phyloP scores from a whole-genome alignment of 2,797 vertebrate genomes.

The Sarcophilus harrisii region DNA sequence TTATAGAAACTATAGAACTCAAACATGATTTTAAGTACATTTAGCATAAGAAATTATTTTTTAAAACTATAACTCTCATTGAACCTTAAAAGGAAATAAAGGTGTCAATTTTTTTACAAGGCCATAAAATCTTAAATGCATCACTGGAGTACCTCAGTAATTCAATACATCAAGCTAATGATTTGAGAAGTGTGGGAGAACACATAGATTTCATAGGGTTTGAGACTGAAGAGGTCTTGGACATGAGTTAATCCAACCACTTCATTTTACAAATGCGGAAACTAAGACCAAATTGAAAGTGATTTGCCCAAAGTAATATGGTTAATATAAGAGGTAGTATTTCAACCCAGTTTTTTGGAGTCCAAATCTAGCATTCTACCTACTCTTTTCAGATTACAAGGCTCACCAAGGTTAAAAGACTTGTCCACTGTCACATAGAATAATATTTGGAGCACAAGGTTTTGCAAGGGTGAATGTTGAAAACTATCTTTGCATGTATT shows the following conservation, averaged over 20 bases:
- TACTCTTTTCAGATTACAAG: not conserved
- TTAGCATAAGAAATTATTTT: slow-evolving; percentile 62
- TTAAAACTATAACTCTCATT: slow-evolving; percentile 62
- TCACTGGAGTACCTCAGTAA: not conserved
- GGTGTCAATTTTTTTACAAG: not conserved
- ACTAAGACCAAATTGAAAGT: not conserved
- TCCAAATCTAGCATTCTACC: not conserved
- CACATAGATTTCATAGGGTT: not conserved
- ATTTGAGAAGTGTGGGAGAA: not conserved
- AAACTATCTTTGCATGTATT: too few species aligned
- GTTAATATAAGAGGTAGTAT: not conserved
- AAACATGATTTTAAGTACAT: slow-evolving; percentile 28
- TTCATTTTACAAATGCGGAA: not conserved
- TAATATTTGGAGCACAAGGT: not conserved
- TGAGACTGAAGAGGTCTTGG: not conserved
- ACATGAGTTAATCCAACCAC: not conserved
- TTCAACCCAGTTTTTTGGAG: not conserved
- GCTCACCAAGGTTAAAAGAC: not conserved
- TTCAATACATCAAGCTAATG: not conserved
- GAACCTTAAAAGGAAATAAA: slow-evolving; percentile 66
- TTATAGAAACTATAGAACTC: not conserved
- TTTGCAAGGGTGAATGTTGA: too few species aligned
- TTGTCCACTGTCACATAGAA: not conserved
- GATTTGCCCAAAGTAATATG: not conserved
- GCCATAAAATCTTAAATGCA: not conserved